Base-by-base conservation (phyloP, 2,797 vertebrate species). In the Sylvia borin region DNA sequence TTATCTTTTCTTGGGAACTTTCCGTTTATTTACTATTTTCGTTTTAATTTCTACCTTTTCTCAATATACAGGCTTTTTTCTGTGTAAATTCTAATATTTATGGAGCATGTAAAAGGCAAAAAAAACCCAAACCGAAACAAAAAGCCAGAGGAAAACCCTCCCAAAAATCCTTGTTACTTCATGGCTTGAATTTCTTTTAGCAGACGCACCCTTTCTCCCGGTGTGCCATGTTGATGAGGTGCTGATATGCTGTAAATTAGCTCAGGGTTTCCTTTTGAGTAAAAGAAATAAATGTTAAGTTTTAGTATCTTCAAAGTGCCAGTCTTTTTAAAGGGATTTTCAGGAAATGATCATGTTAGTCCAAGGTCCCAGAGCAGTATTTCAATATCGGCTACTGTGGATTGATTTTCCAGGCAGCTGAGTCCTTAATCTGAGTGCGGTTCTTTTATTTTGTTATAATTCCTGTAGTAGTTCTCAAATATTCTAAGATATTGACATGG, bases 131-230 rank as follows among this genome's bases (percentile, higher is more conserved):
- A 40, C 40, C 13, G 6, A 45, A 16, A 55, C 21, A 71, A 61
- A 60, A 57, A 50, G 1, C 2, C 13, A 42, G 16, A 68, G 16
- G 19, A 62, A 72, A 81, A 77, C 0, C 0, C n/a, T 48, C 3
- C 2, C 31, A 34, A 62, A n/a, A 42, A 20, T 14, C 16, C 4
- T 66, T 40, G 7, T 72, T 72, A 27, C 7, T 43, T 11, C 18
- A 12, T 42, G 17, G 4, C 31, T 31, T 40, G 16, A 29, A n/a
- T 47, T 88, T 54, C 26, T 89, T 45, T 38, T 34, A 66, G 27
- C 27, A 66, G 42, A 26, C 14, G 26, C 26, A 50, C 10, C 3
- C 5, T 22, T 22, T 84, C 40, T 82, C 62, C 51, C 58, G 45
- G 11, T 29, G 29, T 38, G 11, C 16, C 9, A 0, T 57, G 6